Evolutionary conservation across 2,113 vertebrate species (phyloP).

Genomic region (Cariama cristata): DNA sequence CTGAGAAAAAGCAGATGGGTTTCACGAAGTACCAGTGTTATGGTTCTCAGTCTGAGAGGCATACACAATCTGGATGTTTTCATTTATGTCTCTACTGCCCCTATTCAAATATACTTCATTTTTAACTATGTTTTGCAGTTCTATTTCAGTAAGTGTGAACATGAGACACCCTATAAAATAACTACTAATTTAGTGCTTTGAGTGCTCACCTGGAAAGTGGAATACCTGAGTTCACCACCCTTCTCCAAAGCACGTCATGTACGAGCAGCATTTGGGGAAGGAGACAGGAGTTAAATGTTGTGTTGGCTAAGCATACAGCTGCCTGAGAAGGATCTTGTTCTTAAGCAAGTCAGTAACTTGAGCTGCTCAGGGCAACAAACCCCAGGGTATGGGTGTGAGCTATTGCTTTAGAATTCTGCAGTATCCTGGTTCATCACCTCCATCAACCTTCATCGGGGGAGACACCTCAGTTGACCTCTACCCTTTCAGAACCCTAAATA

Average conservation of each 20-base stretch:
- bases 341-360: neutral
- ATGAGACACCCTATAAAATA: neutral
- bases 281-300: neutral
- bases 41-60: neutral
- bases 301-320: neutral
- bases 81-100: neutral
- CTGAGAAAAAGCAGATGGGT: neutral
- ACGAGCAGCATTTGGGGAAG: neutral
- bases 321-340: neutral
- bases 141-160: neutral
- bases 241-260: neutral
- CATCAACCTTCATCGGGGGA: neutral
- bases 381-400: neutral
- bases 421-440: neutral
- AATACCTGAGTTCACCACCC: neutral
- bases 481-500: conserved; percentile 54
- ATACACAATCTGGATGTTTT: neutral
- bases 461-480: conserved; percentile 19
- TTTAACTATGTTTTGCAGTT: neutral
- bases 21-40: neutral
- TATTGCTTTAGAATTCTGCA: neutral
- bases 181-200: neutral
- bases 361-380: neutral
- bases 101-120: neutral
- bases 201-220: neutral